phyloP scores from a whole-genome alignment of 2,113 vertebrate species.

The Sardina pilchardus region DNA sequence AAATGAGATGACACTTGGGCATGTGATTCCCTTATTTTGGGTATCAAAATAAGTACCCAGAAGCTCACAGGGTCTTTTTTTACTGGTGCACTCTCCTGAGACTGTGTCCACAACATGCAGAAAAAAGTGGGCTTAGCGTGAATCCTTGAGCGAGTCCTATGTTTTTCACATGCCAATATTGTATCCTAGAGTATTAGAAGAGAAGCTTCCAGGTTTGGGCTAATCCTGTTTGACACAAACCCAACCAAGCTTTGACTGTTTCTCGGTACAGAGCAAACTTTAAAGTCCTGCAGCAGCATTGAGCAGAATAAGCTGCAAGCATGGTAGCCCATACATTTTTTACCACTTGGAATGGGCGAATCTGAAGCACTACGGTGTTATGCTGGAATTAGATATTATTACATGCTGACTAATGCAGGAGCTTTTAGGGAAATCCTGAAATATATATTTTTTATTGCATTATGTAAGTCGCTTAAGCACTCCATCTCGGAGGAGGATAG shows the following conservation, averaged over 20 bases:
- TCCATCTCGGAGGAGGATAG: neutral
- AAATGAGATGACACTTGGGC: neutral
- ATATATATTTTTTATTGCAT: neutral
- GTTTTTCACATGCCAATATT: neutral
- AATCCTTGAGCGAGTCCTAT: neutral
- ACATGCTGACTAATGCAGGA: neutral
- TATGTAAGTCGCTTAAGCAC: neutral
- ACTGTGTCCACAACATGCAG: neutral
- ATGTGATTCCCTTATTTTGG: too few species aligned
- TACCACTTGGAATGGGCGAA: neutral
- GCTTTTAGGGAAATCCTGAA: neutral
- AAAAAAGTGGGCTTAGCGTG: neutral
- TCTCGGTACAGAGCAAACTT: neutral
- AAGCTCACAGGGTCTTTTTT: too few species aligned
- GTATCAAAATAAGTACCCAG: too few species aligned
- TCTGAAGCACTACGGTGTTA: neutral
- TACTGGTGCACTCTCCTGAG: too few species aligned
- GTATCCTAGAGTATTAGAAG: neutral
- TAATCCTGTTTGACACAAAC: neutral
- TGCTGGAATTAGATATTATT: neutral
- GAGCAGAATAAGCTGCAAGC: neutral
- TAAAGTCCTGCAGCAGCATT: neutral
- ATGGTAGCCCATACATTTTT: neutral
- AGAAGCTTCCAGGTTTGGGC: neutral
- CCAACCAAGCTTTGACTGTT: neutral